Percentiles rank a stretch among this genome's conserved stretches.
Evolutionary conservation across 1,140 invertebrate genomes (phyloP).

Genomic region (Potamilus streckersoni): DNA sequence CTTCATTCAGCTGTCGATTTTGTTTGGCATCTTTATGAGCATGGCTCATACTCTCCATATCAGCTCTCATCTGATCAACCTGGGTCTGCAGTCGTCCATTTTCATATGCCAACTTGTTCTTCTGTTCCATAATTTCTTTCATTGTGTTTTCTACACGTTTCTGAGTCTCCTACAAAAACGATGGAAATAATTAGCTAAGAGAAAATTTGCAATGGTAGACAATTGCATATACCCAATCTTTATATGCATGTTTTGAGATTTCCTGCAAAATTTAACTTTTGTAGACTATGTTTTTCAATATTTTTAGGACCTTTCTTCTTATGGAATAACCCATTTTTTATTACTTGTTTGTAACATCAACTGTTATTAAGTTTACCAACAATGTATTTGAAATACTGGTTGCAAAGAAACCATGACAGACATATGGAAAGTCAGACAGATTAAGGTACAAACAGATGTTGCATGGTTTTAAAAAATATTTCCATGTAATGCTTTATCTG

Average conservation of each 20-base stretch:
- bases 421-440: no score
- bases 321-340: no score
- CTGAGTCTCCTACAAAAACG: constrained; percentile 42
- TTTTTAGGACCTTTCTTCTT: no score
- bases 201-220: not conserved
- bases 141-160: constrained; percentile 52
- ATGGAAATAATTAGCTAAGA: constrained; percentile 5
- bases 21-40: constrained; percentile 45
- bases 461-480: no score
- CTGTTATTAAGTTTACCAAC: no score
- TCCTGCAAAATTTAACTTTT: no score
- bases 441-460: no score
- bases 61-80: constrained; percentile 47
- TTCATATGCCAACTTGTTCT: constrained; percentile 63
- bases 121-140: constrained; percentile 63
- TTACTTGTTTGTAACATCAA: no score
- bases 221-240: not conserved
- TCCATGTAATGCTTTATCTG: no score
- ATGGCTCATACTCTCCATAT: constrained; percentile 43
- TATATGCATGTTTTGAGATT: not conserved
- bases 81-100: constrained; percentile 60
- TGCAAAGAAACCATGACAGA: no score
- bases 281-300: no score
- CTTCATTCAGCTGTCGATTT: constrained; percentile 43
- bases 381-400: no score